Evolutionary conservation across 2,797 vertebrate species (phyloP).

Genomic region (Girardinus metallicus): DNA sequence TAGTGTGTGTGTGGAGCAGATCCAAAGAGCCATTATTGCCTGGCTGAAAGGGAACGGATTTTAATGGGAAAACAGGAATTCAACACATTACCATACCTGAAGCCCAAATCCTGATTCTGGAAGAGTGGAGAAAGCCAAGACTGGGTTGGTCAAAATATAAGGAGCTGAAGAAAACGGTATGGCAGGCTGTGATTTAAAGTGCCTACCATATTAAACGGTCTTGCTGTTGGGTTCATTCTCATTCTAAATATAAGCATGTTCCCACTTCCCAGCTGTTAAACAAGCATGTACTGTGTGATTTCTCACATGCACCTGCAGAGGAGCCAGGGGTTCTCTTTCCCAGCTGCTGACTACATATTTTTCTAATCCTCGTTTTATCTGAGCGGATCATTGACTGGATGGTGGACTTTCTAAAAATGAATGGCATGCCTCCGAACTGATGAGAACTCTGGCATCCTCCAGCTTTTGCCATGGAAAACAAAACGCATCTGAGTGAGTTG

Average conservation of each 20-base stretch:
- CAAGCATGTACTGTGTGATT: conserved; percentile 26
- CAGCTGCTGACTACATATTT: conserved; percentile 56
- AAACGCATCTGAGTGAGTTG: conserved; percentile 28
- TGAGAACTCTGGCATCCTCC: conserved; percentile 26
- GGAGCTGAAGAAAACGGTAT: not conserved
- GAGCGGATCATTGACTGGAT: conserved; percentile 20
- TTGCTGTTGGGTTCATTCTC: not conserved
- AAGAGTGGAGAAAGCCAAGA: conserved; percentile 26
- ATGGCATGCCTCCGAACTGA: conserved; percentile 41
- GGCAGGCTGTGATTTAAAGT: not conserved
- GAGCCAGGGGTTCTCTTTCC: conserved; percentile 6
- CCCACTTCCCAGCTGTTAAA: conserved; percentile 25
- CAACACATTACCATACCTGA: not conserved
- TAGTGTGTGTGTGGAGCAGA: conserved; percentile 35
- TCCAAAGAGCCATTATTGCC: conserved; percentile 55
- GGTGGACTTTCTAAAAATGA: conserved; percentile 48
- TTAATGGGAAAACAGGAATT: conserved; percentile 51
- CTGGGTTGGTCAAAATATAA: not conserved
- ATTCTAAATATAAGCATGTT: conserved; percentile 26
- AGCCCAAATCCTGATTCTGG: conserved; percentile 22
- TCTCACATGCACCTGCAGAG: conserved; percentile 51
- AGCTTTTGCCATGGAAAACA: conserved; percentile 29
- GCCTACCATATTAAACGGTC: not conserved
- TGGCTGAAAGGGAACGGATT: conserved; percentile 32
- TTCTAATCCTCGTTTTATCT: conserved; percentile 42